Conservation (phyloP, 2,888 invertebrate genomes). For the Dastarcus helophoroides region DNA sequence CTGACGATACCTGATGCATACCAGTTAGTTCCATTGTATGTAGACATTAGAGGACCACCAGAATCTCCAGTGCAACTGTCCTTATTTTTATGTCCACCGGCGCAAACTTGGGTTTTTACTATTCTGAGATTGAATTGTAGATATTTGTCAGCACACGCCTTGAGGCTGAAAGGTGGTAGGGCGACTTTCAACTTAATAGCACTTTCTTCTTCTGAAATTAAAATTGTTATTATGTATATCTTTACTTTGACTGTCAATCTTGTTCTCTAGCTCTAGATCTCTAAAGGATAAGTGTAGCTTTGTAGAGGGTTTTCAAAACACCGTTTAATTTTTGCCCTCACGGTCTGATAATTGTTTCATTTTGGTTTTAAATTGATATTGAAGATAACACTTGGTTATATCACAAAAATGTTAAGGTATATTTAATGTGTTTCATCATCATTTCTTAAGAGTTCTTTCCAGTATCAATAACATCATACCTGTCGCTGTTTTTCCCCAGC, state of each 20-base stretch:
- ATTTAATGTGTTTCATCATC: conserved; percentile 1
- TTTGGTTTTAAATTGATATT: neutral
- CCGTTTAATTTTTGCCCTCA: neutral
- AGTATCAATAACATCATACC: conserved; percentile 16
- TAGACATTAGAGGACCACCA: conserved; percentile 63
- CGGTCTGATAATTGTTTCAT: neutral
- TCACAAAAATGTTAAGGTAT: conserved; percentile 1
- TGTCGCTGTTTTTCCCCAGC: conserved; percentile 43
- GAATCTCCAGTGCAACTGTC: conserved; percentile 74
- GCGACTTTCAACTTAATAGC: conserved; percentile 50
- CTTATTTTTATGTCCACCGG: conserved; percentile 55
- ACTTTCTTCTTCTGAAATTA: conserved; percentile 23
- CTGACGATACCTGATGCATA: conserved; percentile 56
- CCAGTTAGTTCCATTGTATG: conserved; percentile 28
- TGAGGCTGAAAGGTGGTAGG: conserved; percentile 44
- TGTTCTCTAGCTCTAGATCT: no score
- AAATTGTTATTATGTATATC: neutral
- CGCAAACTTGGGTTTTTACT: conserved; percentile 53
- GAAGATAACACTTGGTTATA: neutral
- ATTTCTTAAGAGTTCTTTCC: conserved; percentile 2
- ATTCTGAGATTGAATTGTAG: conserved; percentile 39
- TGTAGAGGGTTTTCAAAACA: no score
- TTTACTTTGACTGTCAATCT: neutral
- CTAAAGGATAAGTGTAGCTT: no score
- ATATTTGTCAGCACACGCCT: conserved; percentile 44